Evolutionary conservation across 2,888 invertebrate genomes (phyloP).

Genomic region (Amiota communis): DNA sequence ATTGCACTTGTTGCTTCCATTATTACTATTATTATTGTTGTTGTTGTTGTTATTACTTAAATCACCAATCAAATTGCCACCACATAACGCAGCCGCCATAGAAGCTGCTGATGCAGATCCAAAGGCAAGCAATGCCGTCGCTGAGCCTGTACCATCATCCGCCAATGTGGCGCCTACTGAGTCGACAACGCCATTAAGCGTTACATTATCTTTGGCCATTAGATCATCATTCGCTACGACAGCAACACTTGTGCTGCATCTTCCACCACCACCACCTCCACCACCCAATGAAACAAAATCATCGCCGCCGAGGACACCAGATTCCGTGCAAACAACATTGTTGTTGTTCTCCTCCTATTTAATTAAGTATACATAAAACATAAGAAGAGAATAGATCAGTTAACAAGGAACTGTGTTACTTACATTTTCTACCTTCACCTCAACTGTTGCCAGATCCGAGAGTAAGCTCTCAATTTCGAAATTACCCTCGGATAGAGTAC

Average conservation of each 20-base stretch:
- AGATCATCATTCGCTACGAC: conserved; percentile 61
- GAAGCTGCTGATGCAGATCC: conserved; percentile 42
- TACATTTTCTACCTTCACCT: conserved; percentile 79
- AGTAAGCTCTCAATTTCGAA: conserved; percentile 90
- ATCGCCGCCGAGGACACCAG: conserved; percentile 38
- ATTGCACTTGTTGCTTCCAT: conserved; percentile 28
- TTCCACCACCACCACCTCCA: background rate
- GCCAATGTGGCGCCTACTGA: conserved; percentile 55
- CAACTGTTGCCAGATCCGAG: conserved; percentile 82
- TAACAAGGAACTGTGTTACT: conserved; percentile 33
- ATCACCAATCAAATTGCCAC: conserved; percentile 55
- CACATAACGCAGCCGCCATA: conserved; percentile 43
- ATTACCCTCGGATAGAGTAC: conserved; percentile 86
- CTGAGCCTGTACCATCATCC: conserved; percentile 41
- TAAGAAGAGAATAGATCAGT: background rate
- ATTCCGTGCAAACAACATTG: conserved; percentile 51
- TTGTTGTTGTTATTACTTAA: conserved; percentile 22
- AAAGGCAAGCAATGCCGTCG: conserved; percentile 46
- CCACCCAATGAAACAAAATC: conserved; percentile 24
- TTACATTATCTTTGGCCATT: conserved; percentile 62
- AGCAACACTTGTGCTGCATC: conserved; percentile 40
- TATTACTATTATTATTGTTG: conserved; percentile 49
- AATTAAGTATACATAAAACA: conserved; percentile 32
- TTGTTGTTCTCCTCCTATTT: conserved; percentile 74
- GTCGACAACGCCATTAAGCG: conserved; percentile 56